These are phyloP conservation scores for Dipus sagitta DNA, from an alignment of 2,797 vertebrate species.

Conservation along the genomic window DNA sequence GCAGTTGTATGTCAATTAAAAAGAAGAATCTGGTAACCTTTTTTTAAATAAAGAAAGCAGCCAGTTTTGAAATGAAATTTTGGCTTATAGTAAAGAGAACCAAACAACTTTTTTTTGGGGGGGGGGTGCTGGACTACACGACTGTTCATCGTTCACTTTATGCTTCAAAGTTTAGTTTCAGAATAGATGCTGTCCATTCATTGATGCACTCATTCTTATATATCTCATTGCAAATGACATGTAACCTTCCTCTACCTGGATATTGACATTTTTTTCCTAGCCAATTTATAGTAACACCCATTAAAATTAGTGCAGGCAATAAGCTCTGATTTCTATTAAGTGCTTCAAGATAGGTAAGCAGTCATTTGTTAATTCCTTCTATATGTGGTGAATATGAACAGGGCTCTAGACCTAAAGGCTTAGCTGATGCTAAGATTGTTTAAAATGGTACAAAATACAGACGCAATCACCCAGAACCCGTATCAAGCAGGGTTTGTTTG, in stretches of 20 bases:
- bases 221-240: constrained; percentile 10
- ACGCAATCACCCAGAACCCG: background rate
- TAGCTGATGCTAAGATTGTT: background rate
- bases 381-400: background rate
- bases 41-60: constrained; percentile 7
- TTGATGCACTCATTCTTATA: background rate
- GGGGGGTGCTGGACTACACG: background rate
- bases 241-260: background rate
- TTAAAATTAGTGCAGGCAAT: background rate
- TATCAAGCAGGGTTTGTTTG: background rate
- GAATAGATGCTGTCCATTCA: background rate
- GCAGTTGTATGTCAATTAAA: background rate
- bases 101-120: background rate
- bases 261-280: background rate
- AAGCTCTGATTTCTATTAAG: constrained; percentile 45
- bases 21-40: background rate
- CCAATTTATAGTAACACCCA: background rate
- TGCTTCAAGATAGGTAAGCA: background rate
- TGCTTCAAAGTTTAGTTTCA: background rate
- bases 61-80: background rate
- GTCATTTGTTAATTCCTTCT: constrained; percentile 3
- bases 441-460: background rate
- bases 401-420: background rate
- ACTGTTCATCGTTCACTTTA: background rate
- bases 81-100: background rate